phyloP scores from a whole-genome alignment of 1,140 invertebrate genomes.

The Macrosteles quadrilineatus region DNA sequence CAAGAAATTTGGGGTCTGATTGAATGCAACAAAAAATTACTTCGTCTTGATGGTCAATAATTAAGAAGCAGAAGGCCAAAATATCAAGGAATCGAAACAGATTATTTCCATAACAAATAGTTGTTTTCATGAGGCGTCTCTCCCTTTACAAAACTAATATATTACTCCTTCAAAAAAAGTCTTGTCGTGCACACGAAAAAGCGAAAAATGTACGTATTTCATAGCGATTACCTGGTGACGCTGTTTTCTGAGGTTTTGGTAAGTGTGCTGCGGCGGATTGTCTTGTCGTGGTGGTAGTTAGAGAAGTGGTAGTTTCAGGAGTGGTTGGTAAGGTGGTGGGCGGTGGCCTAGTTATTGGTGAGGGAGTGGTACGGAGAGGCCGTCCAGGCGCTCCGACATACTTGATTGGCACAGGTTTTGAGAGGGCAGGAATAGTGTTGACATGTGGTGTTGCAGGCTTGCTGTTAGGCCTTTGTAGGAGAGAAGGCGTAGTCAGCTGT shows the following conservation, averaged over 20 bases:
- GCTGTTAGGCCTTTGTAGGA: not conserved
- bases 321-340: not conserved
- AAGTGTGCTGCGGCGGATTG: not conserved
- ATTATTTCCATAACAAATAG: too few relatives aligned
- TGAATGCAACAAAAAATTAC: too few relatives aligned
- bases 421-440: slow-evolving; percentile 18
- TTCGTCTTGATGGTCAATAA: too few relatives aligned
- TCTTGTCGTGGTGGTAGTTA: not conserved
- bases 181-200: too few relatives aligned
- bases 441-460: slow-evolving; percentile 4
- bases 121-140: too few relatives aligned
- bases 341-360: not conserved
- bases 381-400: not conserved
- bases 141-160: too few relatives aligned
- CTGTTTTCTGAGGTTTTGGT: not conserved
- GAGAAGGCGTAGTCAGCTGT: slow-evolving; percentile 6
- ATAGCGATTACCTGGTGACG: too few relatives aligned
- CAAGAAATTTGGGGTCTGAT: too few relatives aligned
- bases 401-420: slow-evolving; percentile 1
- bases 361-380: not conserved
- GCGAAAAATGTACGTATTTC: too few relatives aligned
- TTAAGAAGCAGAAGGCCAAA: too few relatives aligned
- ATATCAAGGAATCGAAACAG: too few relatives aligned
- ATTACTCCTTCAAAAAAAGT: too few relatives aligned
- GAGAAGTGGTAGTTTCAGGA: not conserved